phyloP scores from a whole-genome alignment of 2,888 invertebrate species.

The Ariolimax columbianus region DNA sequence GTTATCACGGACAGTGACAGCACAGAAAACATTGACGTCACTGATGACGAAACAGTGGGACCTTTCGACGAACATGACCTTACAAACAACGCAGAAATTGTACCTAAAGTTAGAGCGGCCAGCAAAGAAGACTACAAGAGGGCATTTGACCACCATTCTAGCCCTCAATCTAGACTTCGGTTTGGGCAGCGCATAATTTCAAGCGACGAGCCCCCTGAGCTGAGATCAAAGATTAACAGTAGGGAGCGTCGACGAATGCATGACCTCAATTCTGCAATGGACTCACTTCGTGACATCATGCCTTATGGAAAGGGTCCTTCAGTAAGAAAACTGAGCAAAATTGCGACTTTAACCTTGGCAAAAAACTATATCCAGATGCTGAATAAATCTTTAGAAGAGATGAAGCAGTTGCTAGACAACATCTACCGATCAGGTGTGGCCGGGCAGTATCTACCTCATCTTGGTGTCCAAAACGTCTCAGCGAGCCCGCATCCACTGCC shows the following conservation, averaged over 20 bases:
- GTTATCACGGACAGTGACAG: slow-evolving; percentile 31
- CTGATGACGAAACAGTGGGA: slow-evolving; percentile 19
- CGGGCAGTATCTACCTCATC: slow-evolving; percentile 14
- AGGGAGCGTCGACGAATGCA: slow-evolving; percentile 79
- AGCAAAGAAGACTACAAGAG: not conserved
- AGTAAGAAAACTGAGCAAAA: slow-evolving; percentile 71
- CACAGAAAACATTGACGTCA: slow-evolving; percentile 44
- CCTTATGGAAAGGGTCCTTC: slow-evolving; percentile 69
- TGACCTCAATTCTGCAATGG: slow-evolving; percentile 77
- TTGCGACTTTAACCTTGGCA: slow-evolving; percentile 68
- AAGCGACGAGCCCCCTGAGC: slow-evolving; percentile 56
- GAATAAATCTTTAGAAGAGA: slow-evolving; percentile 66
- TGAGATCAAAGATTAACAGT: slow-evolving; percentile 74
- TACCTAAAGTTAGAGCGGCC: not conserved
- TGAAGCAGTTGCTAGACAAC: slow-evolving; percentile 65
- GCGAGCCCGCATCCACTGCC: not conserved
- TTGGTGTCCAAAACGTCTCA: not conserved
- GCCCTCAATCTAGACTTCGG: not conserved
- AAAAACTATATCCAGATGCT: slow-evolving; percentile 70
- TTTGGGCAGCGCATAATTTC: slow-evolving; percentile 33
- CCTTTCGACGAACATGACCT: not conserved
- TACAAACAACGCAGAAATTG: not conserved
- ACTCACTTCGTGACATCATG: slow-evolving; percentile 72
- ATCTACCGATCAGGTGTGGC: slow-evolving; percentile 58
- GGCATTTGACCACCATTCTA: not conserved